phyloP scores from a whole-genome alignment of 2,797 vertebrate genomes.

The Eutrigla gurnardus region DNA sequence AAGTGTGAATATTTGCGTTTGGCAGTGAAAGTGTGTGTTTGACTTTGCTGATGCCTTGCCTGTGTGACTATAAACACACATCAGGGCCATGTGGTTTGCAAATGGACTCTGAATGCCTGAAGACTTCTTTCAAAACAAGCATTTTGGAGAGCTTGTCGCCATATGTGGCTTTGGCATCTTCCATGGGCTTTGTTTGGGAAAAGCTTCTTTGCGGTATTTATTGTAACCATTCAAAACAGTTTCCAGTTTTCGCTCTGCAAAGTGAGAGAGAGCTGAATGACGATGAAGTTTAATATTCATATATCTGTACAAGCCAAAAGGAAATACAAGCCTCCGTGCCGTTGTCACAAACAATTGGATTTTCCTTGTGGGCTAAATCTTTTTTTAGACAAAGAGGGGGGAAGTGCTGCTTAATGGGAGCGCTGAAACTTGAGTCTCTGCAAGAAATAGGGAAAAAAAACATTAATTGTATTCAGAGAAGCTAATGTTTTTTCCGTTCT shows the following conservation, averaged over 20 bases:
- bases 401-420: constrained; percentile 47
- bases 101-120: constrained; percentile 47
- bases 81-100: constrained; percentile 39
- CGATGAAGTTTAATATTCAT: constrained; percentile 4
- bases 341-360: constrained; percentile 35
- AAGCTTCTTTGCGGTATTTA: constrained; percentile 32
- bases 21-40: constrained; percentile 70
- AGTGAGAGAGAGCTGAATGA: neutral
- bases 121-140: constrained; percentile 51
- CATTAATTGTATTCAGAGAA: constrained; percentile 65
- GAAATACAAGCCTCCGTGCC: neutral
- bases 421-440: constrained; percentile 38
- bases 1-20: constrained; percentile 70
- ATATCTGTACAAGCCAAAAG: constrained; percentile 4
- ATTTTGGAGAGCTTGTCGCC: constrained; percentile 55
- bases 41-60: constrained; percentile 39
- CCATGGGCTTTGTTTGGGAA: constrained; percentile 39
- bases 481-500: constrained; percentile 57
- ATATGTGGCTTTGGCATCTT: constrained; percentile 57
- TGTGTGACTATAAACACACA: constrained; percentile 51
- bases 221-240: neutral
- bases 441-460: constrained; percentile 33
- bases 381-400: constrained; percentile 37
- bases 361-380: constrained; percentile 32
- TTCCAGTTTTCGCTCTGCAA: constrained; percentile 24